Conservation (phyloP, 2,113 vertebrate species). For the Daboia siamensis region DNA sequence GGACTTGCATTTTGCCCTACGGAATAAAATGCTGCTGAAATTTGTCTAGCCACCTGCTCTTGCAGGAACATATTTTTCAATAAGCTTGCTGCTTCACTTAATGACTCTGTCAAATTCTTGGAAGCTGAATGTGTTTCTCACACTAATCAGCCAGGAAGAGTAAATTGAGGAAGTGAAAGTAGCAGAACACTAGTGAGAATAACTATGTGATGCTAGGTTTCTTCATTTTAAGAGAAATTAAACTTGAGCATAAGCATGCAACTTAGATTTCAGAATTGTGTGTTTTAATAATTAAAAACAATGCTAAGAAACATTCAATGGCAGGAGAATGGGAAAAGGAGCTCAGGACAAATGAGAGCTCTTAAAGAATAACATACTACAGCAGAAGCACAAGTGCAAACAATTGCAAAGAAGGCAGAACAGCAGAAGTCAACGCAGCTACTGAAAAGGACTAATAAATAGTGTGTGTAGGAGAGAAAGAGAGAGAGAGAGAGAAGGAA, state of each 20-base stretch:
- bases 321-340: background rate
- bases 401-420: background rate
- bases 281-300: background rate
- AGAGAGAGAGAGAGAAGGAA: background rate
- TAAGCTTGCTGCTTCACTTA: too few species aligned
- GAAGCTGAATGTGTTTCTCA: too few species aligned
- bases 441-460: background rate
- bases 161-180: background rate
- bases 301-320: background rate
- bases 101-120: too few species aligned
- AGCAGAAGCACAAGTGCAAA: background rate
- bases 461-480: too few species aligned
- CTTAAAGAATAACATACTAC: background rate
- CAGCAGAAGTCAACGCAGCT: background rate
- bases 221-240: background rate
- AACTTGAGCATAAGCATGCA: background rate
- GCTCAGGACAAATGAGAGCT: background rate
- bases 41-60: too few species aligned
- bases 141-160: background rate
- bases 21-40: too few species aligned
- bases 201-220: background rate
- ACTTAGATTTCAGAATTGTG: background rate
- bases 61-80: too few species aligned
- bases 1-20: too few species aligned
- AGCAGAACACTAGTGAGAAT: background rate